Conservation (phyloP, 2,113 vertebrate genomes). For the Tylochromis polylepis region DNA sequence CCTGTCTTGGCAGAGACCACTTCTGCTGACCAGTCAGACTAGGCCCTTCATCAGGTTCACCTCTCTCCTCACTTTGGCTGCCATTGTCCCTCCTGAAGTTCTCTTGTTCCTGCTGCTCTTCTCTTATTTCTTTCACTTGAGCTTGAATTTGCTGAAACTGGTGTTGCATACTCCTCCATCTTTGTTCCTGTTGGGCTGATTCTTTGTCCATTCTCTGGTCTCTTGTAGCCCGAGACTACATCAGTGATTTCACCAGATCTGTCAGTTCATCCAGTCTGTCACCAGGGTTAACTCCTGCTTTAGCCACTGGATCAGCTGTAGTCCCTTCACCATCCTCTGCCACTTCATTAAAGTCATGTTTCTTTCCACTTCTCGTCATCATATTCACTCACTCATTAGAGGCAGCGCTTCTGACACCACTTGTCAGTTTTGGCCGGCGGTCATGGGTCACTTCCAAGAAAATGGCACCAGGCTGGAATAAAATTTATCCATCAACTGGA, state of each 20-base stretch:
- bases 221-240: neutral
- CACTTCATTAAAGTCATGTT: neutral
- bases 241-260: neutral
- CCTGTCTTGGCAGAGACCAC: neutral
- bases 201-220: neutral
- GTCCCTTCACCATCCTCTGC: neutral
- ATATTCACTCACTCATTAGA: too few relatives aligned
- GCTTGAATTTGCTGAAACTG: neutral
- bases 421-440: too few relatives aligned
- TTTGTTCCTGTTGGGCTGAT: neutral
- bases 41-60: neutral
- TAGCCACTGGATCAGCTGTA: neutral
- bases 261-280: neutral
- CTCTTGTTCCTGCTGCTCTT: neutral
- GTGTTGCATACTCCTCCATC: neutral
- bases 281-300: rapidly evolving
- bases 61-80: neutral
- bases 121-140: neutral
- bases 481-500: too few relatives aligned
- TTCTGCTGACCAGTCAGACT: neutral
- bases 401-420: too few relatives aligned
- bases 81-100: neutral
- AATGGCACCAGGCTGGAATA: too few relatives aligned
- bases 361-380: neutral
- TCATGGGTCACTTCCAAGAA: too few relatives aligned